Evolutionary conservation across 2,797 vertebrate species (phyloP).

Genomic region (Lateolabrax maculatus): DNA sequence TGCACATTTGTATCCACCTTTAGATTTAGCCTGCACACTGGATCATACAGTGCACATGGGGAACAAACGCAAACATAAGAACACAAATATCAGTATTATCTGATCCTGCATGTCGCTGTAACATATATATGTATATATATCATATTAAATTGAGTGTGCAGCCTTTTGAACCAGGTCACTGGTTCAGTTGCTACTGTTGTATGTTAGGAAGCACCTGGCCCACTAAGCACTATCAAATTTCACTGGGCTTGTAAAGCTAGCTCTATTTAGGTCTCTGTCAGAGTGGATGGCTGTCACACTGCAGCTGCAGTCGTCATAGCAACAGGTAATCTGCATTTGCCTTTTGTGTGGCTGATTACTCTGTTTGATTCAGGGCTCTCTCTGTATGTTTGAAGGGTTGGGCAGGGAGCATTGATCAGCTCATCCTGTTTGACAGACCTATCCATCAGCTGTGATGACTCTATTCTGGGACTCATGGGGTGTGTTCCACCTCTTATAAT

Average conservation of each 20-base stretch:
- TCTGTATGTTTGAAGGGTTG: conserved; percentile 50
- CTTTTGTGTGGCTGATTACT: conserved; percentile 84
- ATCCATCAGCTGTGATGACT: conserved; percentile 67
- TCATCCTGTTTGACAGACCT: conserved; percentile 73
- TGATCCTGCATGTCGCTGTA: neutral
- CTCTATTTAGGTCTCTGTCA: conserved; percentile 61
- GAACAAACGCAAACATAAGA: neutral
- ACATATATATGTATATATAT: too few species aligned
- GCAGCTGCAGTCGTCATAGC: conserved; percentile 89
- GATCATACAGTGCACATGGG: too few species aligned
- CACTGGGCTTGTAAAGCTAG: conserved; percentile 59
- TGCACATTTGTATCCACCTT: neutral
- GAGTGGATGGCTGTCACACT: conserved; percentile 77
- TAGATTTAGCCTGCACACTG: neutral
- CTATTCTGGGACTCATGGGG: conserved; percentile 63
- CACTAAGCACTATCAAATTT: conserved; percentile 65
- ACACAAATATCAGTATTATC: conserved; percentile 6
- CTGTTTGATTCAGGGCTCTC: conserved; percentile 60
- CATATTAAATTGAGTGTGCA: neutral
- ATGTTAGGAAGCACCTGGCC: conserved; percentile 70
- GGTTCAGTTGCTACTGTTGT: conserved; percentile 18
- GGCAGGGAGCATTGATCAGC: conserved; percentile 73
- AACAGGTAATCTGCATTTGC: conserved; percentile 82
- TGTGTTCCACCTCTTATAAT: conserved; percentile 66
- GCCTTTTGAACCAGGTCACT: conserved; percentile 26